Percentiles rank a stretch among this genome's conserved stretches.
Evolutionary conservation across 2,113 vertebrate genomes (phyloP).

Genomic region (Gasterosteus nipponicus): DNA sequence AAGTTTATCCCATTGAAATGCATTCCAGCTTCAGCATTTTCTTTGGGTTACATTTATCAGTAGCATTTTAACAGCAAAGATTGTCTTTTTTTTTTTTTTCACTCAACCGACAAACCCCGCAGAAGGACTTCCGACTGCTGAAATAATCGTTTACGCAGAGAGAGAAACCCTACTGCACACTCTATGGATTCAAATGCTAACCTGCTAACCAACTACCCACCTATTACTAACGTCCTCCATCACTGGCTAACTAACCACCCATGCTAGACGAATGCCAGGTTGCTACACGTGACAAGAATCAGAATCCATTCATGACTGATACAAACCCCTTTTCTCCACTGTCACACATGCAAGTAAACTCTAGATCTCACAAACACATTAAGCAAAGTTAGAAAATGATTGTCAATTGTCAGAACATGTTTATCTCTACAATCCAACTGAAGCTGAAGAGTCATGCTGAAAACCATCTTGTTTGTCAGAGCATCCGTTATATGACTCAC

Average conservation of each 20-base stretch:
- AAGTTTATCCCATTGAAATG: neutral
- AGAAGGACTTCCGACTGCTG: neutral
- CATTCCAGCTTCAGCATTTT: neutral
- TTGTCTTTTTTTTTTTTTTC: neutral
- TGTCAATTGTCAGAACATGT: neutral
- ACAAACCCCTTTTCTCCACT: neutral
- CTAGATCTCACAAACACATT: neutral
- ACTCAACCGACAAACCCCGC: neutral
- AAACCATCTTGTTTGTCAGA: conserved; percentile 3
- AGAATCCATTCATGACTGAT: neutral
- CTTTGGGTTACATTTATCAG: neutral
- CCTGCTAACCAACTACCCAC: conserved; percentile 1
- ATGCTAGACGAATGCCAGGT: neutral
- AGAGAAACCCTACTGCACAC: neutral
- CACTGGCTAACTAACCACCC: neutral
- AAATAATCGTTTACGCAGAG: neutral
- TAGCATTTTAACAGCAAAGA: neutral
- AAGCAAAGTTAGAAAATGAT: conserved; percentile 2
- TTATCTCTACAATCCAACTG: neutral
- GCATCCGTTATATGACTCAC: neutral
- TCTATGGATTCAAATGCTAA: conserved; percentile 13
- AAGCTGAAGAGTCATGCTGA: neutral
- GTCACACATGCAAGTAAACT: neutral
- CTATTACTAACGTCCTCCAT: neutral
- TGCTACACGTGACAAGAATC: neutral